A percentile compares a stretch with the other conserved stretches of the same genome.
Conservation (phyloP, 1,140 invertebrate species). For the Dolichoris vasculosae region DNA sequence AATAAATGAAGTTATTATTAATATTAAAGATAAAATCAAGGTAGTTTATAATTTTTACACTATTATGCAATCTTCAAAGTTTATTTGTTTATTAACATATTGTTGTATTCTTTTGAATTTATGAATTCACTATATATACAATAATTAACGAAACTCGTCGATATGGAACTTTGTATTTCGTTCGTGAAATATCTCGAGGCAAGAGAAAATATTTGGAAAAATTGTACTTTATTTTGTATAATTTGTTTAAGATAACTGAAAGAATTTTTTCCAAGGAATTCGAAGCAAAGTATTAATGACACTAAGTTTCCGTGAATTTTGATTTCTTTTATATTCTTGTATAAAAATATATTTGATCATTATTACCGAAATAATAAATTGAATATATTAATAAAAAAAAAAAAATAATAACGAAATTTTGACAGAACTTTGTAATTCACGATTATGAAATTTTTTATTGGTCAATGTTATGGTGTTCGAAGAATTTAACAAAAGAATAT, state of each 20-base stretch:
- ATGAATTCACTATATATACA: conserved; percentile 19
- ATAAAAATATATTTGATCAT: conserved; percentile 26
- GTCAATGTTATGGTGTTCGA: too few species aligned
- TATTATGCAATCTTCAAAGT: conserved; percentile 13
- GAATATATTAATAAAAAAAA: conserved; percentile 30
- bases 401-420: conserved; percentile 24
- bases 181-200: neutral
- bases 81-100: conserved; percentile 48
- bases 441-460: conserved; percentile 14
- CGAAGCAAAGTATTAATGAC: conserved; percentile 46
- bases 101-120: conserved; percentile 40
- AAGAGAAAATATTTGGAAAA: neutral
- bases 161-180: conserved; percentile 27
- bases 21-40: conserved; percentile 10
- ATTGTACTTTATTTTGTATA: neutral
- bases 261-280: conserved; percentile 12
- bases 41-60: conserved; percentile 41
- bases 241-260: neutral
- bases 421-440: conserved; percentile 15
- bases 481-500: too few species aligned
- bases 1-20: conserved; percentile 23
- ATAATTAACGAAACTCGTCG: conserved; percentile 17
- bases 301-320: neutral
- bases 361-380: conserved; percentile 26
- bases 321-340: conserved; percentile 42